These are phyloP conservation scores for Lepeophtheirus nordmannii DNA, from an alignment of 2,888 invertebrate genomes.

Conservation along the genomic window DNA sequence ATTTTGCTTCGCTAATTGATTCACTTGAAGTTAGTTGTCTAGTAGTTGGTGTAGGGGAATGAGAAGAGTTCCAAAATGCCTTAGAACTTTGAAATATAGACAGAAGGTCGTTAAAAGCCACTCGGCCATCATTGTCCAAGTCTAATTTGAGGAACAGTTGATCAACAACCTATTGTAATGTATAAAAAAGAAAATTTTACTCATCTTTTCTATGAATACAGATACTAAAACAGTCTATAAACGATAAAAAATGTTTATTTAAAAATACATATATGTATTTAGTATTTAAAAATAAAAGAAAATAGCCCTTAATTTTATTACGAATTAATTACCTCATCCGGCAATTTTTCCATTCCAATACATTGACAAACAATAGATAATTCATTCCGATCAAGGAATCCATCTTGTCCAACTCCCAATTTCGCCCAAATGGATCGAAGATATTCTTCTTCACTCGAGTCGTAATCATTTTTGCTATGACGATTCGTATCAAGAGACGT, in stretches of 20 bases:
- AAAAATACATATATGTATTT: no score
- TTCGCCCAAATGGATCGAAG: neutral
- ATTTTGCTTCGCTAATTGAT: no score
- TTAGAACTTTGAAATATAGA: neutral
- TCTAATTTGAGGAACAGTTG: neutral
- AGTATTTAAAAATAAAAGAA: neutral
- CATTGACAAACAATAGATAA: neutral
- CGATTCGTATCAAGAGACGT: no score
- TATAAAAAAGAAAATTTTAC: no score
- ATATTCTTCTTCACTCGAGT: neutral
- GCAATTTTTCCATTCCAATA: slow-evolving; percentile 12
- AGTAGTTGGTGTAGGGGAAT: neutral
- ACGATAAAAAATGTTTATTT: no score
- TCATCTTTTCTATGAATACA: no score
- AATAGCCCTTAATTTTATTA: neutral
- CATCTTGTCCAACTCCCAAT: neutral
- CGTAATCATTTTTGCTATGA: neutral
- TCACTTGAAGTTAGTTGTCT: neutral
- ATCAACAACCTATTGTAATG: neutral
- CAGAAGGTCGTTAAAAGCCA: neutral
- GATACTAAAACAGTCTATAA: no score
- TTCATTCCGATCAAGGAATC: neutral
- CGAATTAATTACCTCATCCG: neutral
- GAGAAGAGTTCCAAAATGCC: slow-evolving; percentile 1
- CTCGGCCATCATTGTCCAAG: slow-evolving; percentile 3